These are phyloP conservation scores for Chondrilla cf. caribensis DNA, from an alignment of 37 sponge, comb jelly and placozoan species.

Conservation along the genomic window DNA sequence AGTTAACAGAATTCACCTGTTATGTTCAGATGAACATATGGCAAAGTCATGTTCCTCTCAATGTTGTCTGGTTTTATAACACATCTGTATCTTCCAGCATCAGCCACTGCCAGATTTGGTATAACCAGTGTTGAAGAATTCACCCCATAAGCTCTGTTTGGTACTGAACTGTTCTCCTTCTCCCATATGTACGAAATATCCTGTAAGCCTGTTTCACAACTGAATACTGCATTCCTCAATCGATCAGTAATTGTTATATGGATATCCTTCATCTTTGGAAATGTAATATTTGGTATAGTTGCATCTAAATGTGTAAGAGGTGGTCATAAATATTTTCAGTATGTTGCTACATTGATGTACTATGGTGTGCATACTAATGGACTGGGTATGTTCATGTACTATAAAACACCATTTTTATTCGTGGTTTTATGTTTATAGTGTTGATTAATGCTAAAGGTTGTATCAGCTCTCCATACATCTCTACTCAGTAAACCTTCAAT, in stretches of 20 bases:
- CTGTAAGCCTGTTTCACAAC: not conserved
- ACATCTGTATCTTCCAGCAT: not conserved
- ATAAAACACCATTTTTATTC: no score
- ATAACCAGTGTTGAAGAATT: not conserved
- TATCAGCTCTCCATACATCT: no score
- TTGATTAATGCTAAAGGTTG: no score
- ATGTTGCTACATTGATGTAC: no score
- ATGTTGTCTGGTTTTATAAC: not conserved
- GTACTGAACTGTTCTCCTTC: not conserved
- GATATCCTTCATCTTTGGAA: no score
- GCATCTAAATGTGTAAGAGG: no score
- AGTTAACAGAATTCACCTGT: not conserved
- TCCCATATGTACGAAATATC: not conserved
- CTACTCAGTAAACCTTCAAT: no score
- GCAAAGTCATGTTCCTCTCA: not conserved
- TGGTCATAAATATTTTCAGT: no score
- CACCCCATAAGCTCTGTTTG: not conserved
- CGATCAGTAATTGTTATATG: constrained; percentile 12
- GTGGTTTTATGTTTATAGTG: no score
- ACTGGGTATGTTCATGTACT: no score
- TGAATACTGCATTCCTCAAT: not conserved
- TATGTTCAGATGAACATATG: not conserved
- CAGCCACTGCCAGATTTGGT: not conserved
- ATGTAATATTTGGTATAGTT: no score
- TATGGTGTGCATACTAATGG: no score